phyloP scores from a whole-genome alignment of 2,888 invertebrate genomes.

The Nowickia ferox region DNA sequence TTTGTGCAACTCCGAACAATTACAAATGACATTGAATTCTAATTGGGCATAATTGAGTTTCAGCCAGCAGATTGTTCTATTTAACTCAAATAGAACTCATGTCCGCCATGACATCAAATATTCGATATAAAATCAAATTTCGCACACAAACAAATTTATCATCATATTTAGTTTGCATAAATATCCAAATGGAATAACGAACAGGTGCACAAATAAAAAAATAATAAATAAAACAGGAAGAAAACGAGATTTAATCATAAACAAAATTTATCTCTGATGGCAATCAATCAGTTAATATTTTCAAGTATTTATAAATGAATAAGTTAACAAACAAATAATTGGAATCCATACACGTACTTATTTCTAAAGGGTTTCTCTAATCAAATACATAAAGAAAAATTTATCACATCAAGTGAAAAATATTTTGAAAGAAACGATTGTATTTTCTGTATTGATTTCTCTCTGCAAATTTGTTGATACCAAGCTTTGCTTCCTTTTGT shows the following conservation, averaged over 20 bases:
- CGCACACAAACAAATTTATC: too few relatives aligned
- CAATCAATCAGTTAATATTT: slow-evolving; percentile 38
- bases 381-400: slow-evolving; percentile 21
- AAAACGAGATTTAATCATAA: not conserved
- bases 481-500: not conserved
- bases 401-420: not conserved
- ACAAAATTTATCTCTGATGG: slow-evolving; percentile 33
- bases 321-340: slow-evolving; percentile 15
- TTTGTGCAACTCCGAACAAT: too few relatives aligned
- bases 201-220: slow-evolving; percentile 34
- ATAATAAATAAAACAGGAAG: slow-evolving; percentile 3
- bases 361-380: slow-evolving; percentile 31
- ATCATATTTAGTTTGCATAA: not conserved
- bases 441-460: not conserved
- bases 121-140: not conserved
- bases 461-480: not conserved
- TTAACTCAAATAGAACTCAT: too few relatives aligned
- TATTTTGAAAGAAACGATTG: not conserved
- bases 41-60: too few relatives aligned
- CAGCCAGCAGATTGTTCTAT: too few relatives aligned
- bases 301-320: slow-evolving; percentile 13
- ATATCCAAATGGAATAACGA: slow-evolving; percentile 17
- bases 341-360: not conserved
- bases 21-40: too few relatives aligned
- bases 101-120: too few relatives aligned